Conservation (phyloP, 2,113 vertebrate genomes). For the Cavia porcellus region DNA sequence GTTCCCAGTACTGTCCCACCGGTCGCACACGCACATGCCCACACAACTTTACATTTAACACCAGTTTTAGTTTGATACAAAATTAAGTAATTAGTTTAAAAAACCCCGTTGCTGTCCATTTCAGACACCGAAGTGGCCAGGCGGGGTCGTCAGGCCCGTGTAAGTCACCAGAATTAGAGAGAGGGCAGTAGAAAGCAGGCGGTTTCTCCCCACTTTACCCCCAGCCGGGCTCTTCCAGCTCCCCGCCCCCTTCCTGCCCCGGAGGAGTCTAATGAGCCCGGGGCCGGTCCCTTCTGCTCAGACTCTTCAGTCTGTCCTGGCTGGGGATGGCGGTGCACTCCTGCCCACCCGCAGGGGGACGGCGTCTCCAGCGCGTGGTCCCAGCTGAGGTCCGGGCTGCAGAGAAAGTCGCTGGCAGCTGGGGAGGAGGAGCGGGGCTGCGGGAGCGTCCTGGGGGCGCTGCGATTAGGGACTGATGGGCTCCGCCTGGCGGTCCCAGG, state of each 20-base stretch:
- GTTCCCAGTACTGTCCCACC: background rate
- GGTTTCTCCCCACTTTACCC: background rate
- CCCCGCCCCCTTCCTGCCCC: background rate
- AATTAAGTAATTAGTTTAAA: background rate
- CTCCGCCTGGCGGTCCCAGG: background rate
- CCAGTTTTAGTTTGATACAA: background rate
- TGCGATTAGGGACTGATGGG: too few relatives aligned
- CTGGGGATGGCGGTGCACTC: too few relatives aligned
- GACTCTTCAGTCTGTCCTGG: too few relatives aligned
- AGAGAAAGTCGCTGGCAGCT: too few relatives aligned
- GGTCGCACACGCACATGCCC: too few relatives aligned
- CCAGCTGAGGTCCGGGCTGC: too few relatives aligned
- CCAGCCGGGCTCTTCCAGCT: background rate
- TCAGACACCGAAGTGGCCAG: background rate
- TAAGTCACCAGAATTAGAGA: too few relatives aligned
- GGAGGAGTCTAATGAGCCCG: background rate
- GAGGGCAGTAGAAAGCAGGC: too few relatives aligned
- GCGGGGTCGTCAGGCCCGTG: rapidly evolving
- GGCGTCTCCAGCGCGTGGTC: too few relatives aligned
- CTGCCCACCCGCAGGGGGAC: too few relatives aligned
- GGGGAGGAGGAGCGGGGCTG: too few relatives aligned
- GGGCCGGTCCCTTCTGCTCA: background rate
- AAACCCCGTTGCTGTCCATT: background rate
- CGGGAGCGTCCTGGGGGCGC: background rate
- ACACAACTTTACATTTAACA: background rate